A percentile compares a stretch with the other conserved stretches of the same genome.
These are phyloP conservation scores for Scleropages formosus DNA, from an alignment of 2,797 vertebrate genomes.

Conservation along the genomic window DNA sequence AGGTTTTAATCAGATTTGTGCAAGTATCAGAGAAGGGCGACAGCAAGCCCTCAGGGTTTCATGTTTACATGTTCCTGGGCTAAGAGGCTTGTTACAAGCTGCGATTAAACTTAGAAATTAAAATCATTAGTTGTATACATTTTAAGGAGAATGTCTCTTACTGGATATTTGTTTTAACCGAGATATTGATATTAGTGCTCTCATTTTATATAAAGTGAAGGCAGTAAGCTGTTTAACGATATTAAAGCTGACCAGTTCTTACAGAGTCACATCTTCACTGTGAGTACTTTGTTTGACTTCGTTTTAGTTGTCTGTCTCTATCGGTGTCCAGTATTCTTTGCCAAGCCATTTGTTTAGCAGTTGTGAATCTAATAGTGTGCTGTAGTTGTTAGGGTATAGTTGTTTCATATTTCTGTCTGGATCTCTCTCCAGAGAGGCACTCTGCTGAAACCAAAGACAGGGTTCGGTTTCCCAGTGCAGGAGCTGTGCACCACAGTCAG, in stretches of 20 bases:
- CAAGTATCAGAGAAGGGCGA: constrained; percentile 41
- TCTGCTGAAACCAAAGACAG: background rate
- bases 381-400: constrained; percentile 36
- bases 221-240: constrained; percentile 45
- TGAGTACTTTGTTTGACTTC: background rate
- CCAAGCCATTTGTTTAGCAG: background rate
- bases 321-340: constrained; percentile 43
- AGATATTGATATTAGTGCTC: background rate
- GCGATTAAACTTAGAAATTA: constrained; percentile 69
- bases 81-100: constrained; percentile 59
- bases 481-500: background rate
- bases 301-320: constrained; percentile 1
- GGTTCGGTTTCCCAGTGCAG: background rate
- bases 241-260: constrained; percentile 41
- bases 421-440: background rate
- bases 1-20: constrained; percentile 25
- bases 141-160: constrained; percentile 2
- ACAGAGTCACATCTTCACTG: background rate
- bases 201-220: background rate
- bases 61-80: constrained; percentile 53
- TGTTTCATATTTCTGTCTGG: constrained; percentile 21
- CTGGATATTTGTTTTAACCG: background rate
- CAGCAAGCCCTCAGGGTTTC: constrained; percentile 43
- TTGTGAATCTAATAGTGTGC: constrained; percentile 19
- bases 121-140: constrained; percentile 25